A percentile compares a stretch with the other conserved stretches of the same genome.
Conservation (phyloP, 2,113 vertebrate genomes). For the Neogale vison region DNA sequence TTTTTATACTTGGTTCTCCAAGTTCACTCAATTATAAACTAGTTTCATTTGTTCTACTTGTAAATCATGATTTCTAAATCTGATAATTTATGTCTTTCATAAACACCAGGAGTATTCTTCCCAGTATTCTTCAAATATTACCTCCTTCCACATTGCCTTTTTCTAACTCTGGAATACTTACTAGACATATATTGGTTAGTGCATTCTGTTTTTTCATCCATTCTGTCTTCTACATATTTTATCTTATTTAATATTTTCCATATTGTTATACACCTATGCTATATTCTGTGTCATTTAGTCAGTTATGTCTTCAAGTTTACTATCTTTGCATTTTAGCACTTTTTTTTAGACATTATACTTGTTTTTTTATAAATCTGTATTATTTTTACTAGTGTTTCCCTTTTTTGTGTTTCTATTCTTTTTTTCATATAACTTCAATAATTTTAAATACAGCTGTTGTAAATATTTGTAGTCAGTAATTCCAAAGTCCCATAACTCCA, state of each 20-base stretch:
- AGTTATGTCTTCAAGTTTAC: background rate
- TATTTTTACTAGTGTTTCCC: background rate
- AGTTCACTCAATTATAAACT: background rate
- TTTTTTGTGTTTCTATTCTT: background rate
- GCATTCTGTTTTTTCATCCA: background rate
- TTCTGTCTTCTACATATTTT: background rate
- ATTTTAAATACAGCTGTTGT: background rate
- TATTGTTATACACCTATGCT: background rate
- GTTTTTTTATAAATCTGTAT: constrained; percentile 1
- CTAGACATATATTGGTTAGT: background rate
- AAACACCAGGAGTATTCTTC: background rate
- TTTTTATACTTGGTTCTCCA: background rate
- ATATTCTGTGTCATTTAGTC: background rate
- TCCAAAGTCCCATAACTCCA: background rate
- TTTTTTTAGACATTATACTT: background rate
- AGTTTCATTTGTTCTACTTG: background rate
- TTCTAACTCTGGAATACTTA: background rate
- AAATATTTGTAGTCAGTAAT: background rate
- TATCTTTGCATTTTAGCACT: background rate
- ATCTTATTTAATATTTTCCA: background rate
- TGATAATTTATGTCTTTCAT: background rate
- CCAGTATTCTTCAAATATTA: background rate
- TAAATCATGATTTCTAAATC: background rate
- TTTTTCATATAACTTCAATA: background rate
- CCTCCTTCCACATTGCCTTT: background rate